Conservation (phyloP, 1,140 invertebrate species). For the Choristoneura fumiferana region DNA sequence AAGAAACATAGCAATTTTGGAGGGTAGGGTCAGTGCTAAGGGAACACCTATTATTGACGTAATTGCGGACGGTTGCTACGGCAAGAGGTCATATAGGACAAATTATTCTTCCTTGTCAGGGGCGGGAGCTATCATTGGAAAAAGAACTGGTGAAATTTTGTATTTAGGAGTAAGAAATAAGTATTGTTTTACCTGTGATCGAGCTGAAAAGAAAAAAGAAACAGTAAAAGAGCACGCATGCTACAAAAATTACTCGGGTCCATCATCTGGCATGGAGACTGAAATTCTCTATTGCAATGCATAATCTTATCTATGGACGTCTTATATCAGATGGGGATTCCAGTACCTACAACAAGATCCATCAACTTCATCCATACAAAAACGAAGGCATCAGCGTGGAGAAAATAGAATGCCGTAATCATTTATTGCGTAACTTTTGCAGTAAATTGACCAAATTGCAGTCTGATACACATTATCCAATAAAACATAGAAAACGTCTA, state of each 20-base stretch:
- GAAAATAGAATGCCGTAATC: background rate
- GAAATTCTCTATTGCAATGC: background rate
- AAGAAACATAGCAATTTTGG: background rate
- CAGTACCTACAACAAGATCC: background rate
- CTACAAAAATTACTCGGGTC: background rate
- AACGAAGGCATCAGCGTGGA: background rate
- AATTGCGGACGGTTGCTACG: conserved; percentile 38
- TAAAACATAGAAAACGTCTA: conserved; percentile 19
- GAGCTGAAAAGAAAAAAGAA: background rate
- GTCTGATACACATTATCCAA: background rate
- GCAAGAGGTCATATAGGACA: conserved; percentile 35
- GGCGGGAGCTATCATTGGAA: conserved; percentile 36
- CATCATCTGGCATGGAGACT: background rate
- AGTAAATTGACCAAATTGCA: background rate
- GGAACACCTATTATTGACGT: background rate
- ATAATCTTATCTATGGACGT: background rate
- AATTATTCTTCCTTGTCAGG: conserved; percentile 47
- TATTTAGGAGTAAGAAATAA: conserved; percentile 38
- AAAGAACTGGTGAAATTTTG: conserved; percentile 35
- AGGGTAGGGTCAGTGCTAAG: background rate
- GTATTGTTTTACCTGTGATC: background rate
- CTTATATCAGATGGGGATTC: background rate
- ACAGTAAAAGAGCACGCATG: background rate
- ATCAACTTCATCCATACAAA: background rate
- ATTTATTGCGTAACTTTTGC: background rate